These are phyloP conservation scores for Poeciliopsis paucimaculata DNA, from an alignment of 2,797 vertebrate genomes.

Conservation along the genomic window DNA sequence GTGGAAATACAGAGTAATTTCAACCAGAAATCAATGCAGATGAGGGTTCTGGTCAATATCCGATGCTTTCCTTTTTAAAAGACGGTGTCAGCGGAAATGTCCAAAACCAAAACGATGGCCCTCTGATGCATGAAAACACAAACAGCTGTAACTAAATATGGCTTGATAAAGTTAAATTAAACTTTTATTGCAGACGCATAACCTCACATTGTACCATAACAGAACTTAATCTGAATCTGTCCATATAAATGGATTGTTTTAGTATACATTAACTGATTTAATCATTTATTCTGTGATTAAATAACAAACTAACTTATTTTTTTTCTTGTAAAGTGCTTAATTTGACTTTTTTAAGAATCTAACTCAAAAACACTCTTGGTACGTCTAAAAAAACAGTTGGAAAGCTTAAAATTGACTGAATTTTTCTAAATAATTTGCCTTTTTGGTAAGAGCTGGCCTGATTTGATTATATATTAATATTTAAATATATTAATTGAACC, in stretches of 20 bases:
- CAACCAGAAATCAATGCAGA: constrained; percentile 70
- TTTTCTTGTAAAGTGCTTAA: not conserved
- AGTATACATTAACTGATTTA: not conserved
- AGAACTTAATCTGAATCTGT: not conserved
- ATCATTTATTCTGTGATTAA: not conserved
- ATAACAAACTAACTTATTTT: not conserved
- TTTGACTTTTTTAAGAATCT: not conserved
- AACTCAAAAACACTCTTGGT: not conserved
- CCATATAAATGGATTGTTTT: not conserved
- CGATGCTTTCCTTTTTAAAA: constrained; percentile 46
- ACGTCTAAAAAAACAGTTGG: not conserved
- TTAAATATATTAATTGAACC: not conserved
- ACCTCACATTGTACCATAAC: not conserved
- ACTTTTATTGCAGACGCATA: not conserved
- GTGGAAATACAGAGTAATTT: constrained; percentile 61
- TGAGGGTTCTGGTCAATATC: constrained; percentile 63
- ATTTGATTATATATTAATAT: not conserved
- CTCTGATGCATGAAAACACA: too few relatives aligned
- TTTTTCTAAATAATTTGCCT: not conserved
- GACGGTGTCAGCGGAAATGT: constrained; percentile 53
- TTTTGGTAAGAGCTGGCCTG: not conserved
- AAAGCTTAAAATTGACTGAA: not conserved
- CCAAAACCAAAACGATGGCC: not conserved
- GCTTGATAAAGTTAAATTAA: not conserved
- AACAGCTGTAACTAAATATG: too few relatives aligned